phyloP scores from a whole-genome alignment of 2,797 vertebrate genomes.

The Danio aesculapii region DNA sequence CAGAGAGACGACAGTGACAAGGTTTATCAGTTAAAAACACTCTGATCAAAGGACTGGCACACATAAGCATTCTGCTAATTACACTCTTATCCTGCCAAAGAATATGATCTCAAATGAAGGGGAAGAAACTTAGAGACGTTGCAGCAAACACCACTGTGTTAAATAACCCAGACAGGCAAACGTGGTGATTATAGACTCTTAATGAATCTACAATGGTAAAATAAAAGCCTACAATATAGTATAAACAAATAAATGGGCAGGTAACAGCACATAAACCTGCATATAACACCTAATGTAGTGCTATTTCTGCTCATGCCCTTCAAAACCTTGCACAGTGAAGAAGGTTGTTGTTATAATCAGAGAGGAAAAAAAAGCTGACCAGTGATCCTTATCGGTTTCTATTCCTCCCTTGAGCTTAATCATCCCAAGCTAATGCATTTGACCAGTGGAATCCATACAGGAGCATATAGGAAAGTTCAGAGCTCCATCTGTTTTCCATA shows the following conservation, averaged over 20 bases:
- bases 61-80: slow-evolving; percentile 78
- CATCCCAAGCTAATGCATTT: slow-evolving; percentile 49
- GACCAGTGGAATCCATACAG: slow-evolving; percentile 42
- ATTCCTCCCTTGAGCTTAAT: slow-evolving; percentile 44
- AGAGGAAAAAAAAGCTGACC: slow-evolving; percentile 13
- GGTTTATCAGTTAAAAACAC: slow-evolving; percentile 77
- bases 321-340: not conserved
- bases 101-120: slow-evolving; percentile 63
- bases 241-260: not conserved
- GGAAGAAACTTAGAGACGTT: slow-evolving; percentile 40
- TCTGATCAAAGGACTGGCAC: slow-evolving; percentile 84
- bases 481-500: slow-evolving; percentile 57
- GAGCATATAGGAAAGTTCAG: slow-evolving; percentile 35
- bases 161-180: slow-evolving; percentile 4
- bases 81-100: slow-evolving; percentile 62
- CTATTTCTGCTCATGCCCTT: slow-evolving; percentile 16
- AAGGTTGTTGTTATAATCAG: slow-evolving; percentile 17
- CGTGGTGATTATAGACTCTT: not conserved
- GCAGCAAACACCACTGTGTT: slow-evolving; percentile 40
- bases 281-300: not conserved
- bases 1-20: slow-evolving; percentile 79
- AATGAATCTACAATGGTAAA: not conserved
- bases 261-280: not conserved
- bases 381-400: slow-evolving; percentile 50
- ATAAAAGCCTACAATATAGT: not conserved